Evolutionary conservation across 2,888 invertebrate species (phyloP).

Genomic region (Ochlodes sylvanus): DNA sequence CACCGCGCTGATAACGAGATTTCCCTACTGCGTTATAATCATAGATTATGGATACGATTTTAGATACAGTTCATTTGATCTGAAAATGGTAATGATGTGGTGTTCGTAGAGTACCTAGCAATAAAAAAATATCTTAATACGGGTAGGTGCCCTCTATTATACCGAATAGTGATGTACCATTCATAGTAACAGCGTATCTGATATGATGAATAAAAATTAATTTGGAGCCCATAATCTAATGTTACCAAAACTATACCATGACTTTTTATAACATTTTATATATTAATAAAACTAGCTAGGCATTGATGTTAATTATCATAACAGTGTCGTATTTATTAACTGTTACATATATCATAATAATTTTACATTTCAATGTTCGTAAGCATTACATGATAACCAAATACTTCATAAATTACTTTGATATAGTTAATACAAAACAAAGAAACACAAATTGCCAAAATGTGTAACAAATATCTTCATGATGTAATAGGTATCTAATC

Average conservation of each 20-base stretch:
- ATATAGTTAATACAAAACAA: slow-evolving; percentile 1
- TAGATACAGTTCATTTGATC: slow-evolving; percentile 3
- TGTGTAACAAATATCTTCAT: slow-evolving; percentile 16
- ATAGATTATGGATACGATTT: neutral
- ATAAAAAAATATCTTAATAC: neutral
- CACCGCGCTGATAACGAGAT: too few species aligned
- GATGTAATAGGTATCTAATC: neutral
- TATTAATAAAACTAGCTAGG: slow-evolving; percentile 45
- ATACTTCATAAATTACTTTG: neutral
- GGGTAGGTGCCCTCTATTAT: slow-evolving; percentile 10
- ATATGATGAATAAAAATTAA: too few species aligned
- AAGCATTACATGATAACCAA: slow-evolving; percentile 7
- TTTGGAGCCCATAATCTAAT: slow-evolving; percentile 40
- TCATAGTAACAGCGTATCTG: too few species aligned
- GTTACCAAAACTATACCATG: slow-evolving; percentile 65
- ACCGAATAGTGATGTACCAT: neutral
- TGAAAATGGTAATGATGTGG: neutral
- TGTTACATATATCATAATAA: slow-evolving; percentile 25
- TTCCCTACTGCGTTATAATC: too few species aligned
- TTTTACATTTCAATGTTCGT: slow-evolving; percentile 32
- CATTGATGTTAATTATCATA: slow-evolving; percentile 18
- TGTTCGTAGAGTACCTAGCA: slow-evolving; percentile 4
- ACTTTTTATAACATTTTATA: slow-evolving; percentile 74
- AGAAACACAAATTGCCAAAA: slow-evolving; percentile 36
- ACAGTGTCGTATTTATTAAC: slow-evolving; percentile 22